Percentiles rank a stretch among this genome's conserved stretches.
phyloP scores from a whole-genome alignment of 2,888 invertebrate species.

The Latheticus oryzae region DNA sequence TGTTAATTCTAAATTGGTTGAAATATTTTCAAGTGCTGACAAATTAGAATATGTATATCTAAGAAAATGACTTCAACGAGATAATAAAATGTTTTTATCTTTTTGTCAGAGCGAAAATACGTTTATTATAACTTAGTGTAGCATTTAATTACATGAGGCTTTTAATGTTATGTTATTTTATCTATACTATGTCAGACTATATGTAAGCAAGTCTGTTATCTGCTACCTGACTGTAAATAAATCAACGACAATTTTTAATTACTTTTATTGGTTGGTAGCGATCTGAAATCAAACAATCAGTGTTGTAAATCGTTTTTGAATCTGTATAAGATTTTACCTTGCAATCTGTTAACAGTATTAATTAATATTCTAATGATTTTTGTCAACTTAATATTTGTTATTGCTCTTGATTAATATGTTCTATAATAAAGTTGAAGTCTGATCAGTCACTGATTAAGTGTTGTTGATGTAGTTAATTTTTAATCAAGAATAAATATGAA shows the following conservation, averaged over 20 bases:
- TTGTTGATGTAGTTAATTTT: conserved; percentile 28
- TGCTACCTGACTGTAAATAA: conserved; percentile 8
- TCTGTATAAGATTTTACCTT: conserved; percentile 7
- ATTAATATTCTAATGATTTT: conserved; percentile 36
- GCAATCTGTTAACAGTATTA: conserved; percentile 28
- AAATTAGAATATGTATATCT: too few species aligned
- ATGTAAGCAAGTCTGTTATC: too few species aligned
- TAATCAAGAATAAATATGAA: conserved; percentile 18
- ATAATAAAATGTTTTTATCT: too few species aligned
- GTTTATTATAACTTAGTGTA: too few species aligned
- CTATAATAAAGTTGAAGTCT: conserved; percentile 13
- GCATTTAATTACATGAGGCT: too few species aligned
- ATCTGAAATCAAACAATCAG: conserved; percentile 19
- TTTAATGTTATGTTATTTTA: too few species aligned
- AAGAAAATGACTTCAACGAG: too few species aligned
- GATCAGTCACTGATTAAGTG: conserved; percentile 20
- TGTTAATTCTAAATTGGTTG: conserved; percentile 15
- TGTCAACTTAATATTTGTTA: conserved; percentile 23
- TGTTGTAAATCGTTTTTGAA: conserved; percentile 9
- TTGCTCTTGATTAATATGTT: conserved; percentile 30
- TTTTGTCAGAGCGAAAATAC: too few species aligned
- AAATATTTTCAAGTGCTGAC: too few species aligned
- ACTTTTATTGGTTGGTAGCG: conserved; percentile 17
- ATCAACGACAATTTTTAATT: conserved; percentile 16
- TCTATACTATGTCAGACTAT: too few species aligned